Conservation (phyloP, 2,888 invertebrate species). For the Ectemnius lituratus region DNA sequence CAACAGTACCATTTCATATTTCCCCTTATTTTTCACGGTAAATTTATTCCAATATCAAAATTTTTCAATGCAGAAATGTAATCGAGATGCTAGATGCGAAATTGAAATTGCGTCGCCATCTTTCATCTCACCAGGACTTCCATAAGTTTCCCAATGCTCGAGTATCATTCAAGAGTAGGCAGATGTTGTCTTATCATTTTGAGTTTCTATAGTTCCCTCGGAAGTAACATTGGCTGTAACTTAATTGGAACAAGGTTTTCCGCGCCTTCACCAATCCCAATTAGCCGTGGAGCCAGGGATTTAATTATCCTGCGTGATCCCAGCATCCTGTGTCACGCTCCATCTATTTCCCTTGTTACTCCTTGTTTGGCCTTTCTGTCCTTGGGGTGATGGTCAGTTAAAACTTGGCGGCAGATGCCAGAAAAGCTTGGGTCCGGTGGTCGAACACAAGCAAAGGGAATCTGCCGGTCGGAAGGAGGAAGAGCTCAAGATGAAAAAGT, state of each 20-base stretch:
- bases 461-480: slow-evolving; percentile 32
- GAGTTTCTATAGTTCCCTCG: too few relatives aligned
- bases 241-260: neutral
- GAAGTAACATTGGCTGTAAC: neutral
- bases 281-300: neutral
- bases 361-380: neutral
- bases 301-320: neutral
- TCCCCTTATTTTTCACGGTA: too few relatives aligned
- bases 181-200: too few relatives aligned
- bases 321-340: neutral
- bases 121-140: too few relatives aligned
- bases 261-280: neutral
- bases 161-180: too few relatives aligned
- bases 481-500: slow-evolving; percentile 43
- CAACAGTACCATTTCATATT: too few relatives aligned
- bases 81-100: too few relatives aligned
- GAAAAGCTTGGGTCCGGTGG: slow-evolving; percentile 52
- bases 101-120: too few relatives aligned
- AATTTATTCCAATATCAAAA: too few relatives aligned
- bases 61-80: too few relatives aligned
- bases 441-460: slow-evolving; percentile 26
- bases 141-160: too few relatives aligned
- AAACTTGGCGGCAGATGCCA: slow-evolving; percentile 6
- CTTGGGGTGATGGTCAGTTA: neutral
- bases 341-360: too few relatives aligned